Base-by-base conservation (phyloP, 1,140 invertebrate species). In the Drosophila sechellia region DNA sequence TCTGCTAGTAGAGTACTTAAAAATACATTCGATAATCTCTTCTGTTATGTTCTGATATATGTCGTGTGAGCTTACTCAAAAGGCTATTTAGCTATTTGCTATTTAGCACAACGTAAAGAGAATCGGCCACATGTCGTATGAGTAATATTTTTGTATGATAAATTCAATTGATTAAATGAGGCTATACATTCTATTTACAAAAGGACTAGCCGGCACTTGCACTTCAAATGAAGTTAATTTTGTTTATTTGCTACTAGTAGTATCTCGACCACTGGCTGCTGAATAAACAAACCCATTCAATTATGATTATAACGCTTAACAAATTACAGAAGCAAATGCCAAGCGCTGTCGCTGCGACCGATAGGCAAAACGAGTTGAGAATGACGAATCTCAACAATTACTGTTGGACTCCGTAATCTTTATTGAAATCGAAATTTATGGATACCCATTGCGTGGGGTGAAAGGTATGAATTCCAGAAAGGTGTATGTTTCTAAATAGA, bases 351-450 rank as follows among this genome's bases (percentile, higher is more conserved):
- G 55, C 34, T 64, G 42, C 52, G 10, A 31, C 3, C 48, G 77
- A 77, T 86, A 80, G 42, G 37, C 40, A 17, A 61, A 69, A 43
- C 20, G 15, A n/a, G 3, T 11, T 55, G 35, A 1, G 25, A 56
- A 86, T 85, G 81, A 85, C 73, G 79, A 85, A 86, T 86, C 54
- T 49, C 59, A 35, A 34, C 5, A 69, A 76, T 60, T 60, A 20
- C 20, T 43, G 4, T 25, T 79, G 81, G 65, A 80, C 81, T 80
- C 74, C 77, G 77, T 52, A 57, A 60, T 59, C 65, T 68, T 50
- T 43, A 64, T 65, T 35, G 43, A 57, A 73, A 74, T 65, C 35
- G 27, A 53, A 56, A 27, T 52, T 37, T n/a, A 37, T 31, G 46
- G 8, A 12, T 54, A 48, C 55, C 15, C 4, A 40, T 0, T 20